Percentiles rank a stretch among this genome's conserved stretches.
These are phyloP conservation scores for Varanus komodoensis DNA, from an alignment of 2,113 vertebrate species.

Conservation along the genomic window DNA sequence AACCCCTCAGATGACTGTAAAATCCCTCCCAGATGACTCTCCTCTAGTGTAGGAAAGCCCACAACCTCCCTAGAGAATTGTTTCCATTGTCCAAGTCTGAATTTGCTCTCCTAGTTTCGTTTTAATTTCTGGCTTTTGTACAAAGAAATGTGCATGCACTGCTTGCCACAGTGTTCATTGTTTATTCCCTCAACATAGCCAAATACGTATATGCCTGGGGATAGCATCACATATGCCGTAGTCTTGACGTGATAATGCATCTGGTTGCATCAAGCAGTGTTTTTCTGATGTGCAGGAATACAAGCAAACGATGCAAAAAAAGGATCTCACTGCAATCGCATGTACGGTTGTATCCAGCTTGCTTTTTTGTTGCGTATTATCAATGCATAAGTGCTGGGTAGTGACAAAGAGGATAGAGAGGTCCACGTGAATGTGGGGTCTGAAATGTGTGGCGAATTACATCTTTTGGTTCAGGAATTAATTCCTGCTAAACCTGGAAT, in stretches of 20 bases:
- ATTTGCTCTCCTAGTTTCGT: not conserved
- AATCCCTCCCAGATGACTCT: no score
- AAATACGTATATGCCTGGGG: not conserved
- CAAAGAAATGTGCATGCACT: not conserved
- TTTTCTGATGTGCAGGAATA: not conserved
- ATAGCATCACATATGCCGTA: not conserved
- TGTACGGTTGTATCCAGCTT: not conserved
- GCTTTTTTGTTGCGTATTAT: no score
- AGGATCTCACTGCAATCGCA: not conserved
- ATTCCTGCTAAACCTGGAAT: no score
- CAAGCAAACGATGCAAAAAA: not conserved
- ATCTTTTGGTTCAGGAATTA: not conserved
- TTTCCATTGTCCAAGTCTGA: no score
- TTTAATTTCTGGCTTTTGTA: not conserved
- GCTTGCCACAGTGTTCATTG: not conserved
- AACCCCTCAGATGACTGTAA: no score
- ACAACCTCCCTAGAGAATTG: no score
- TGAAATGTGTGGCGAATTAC: no score
- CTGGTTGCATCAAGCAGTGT: no score
- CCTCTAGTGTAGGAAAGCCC: no score
- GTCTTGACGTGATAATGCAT: not conserved
- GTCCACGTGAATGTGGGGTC: no score
- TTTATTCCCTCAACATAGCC: not conserved
- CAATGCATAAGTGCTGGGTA: no score
- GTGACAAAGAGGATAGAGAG: no score